These are phyloP conservation scores for Tauraco erythrolophus DNA, from an alignment of 2,113 vertebrate genomes.

Conservation along the genomic window DNA sequence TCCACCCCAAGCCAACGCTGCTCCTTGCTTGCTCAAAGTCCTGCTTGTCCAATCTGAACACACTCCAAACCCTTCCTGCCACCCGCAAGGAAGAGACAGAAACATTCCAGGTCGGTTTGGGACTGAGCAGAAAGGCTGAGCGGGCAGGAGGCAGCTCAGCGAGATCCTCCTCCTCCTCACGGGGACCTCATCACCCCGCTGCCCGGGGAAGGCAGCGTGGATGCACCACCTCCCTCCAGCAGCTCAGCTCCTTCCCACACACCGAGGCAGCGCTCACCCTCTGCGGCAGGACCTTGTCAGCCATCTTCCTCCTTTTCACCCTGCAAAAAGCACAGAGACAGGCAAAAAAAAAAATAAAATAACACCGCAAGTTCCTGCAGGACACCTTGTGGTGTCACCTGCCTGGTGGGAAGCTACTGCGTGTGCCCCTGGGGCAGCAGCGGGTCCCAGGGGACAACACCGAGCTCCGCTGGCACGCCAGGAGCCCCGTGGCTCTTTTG, in stretches of 20 bases:
- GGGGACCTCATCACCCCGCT: neutral
- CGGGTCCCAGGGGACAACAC: neutral
- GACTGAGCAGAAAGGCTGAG: neutral
- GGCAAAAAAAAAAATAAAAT: neutral
- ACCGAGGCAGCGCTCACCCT: constrained; percentile 80
- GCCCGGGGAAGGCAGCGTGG: neutral
- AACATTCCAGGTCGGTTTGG: neutral
- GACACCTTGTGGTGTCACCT: neutral
- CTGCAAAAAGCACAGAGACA: constrained; percentile 64
- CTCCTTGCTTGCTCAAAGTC: neutral
- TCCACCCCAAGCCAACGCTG: neutral
- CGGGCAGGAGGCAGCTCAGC: rapidly evolving
- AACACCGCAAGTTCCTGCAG: neutral
- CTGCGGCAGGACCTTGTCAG: constrained; percentile 97
- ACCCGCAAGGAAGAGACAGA: neutral
- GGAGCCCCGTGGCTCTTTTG: neutral
- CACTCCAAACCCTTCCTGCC: neutral
- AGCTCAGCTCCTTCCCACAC: rapidly evolving
- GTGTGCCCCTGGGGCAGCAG: neutral
- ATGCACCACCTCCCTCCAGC: neutral
- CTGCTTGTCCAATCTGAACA: neutral
- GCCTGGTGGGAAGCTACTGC: neutral
- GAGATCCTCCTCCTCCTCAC: neutral
- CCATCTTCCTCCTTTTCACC: constrained; percentile 96
- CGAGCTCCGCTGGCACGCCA: rapidly evolving